Evolutionary conservation across 2,113 vertebrate genomes (phyloP).

Genomic region (Mustela nigripes): DNA sequence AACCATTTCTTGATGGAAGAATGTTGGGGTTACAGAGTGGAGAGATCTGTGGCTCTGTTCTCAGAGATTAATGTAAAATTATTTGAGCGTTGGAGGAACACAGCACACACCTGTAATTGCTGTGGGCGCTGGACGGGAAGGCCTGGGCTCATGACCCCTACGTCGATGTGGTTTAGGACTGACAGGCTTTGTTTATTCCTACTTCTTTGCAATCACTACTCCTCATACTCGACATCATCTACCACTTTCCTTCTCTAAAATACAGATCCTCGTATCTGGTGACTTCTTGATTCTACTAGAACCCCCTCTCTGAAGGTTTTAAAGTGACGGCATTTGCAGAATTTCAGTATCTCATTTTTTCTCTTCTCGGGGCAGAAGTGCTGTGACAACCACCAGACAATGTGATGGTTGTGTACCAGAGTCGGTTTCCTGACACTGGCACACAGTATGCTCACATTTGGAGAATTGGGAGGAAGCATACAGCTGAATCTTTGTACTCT

Average conservation of each 20-base stretch:
- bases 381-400: not conserved
- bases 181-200: not conserved
- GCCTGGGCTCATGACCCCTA: not conserved
- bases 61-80: conserved; percentile 33
- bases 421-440: not conserved
- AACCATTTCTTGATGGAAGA: not conserved
- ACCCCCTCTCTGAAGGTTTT: not conserved
- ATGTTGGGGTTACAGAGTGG: not conserved
- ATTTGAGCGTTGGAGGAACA: not conserved
- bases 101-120: not conserved
- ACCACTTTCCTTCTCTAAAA: not conserved
- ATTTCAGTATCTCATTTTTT: not conserved
- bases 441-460: not conserved
- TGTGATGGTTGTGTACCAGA: not conserved
- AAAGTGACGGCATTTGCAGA: not conserved
- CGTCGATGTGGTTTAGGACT: not conserved
- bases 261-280: not conserved
- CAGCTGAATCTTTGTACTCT: not conserved
- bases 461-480: not conserved
- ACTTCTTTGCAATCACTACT: not conserved
- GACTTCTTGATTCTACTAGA: not conserved
- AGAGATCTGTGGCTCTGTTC: not conserved
- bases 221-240: not conserved
- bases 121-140: not conserved
- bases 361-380: not conserved